phyloP scores from a whole-genome alignment of 2,888 invertebrate species.

The Drosophila stalkeri region DNA sequence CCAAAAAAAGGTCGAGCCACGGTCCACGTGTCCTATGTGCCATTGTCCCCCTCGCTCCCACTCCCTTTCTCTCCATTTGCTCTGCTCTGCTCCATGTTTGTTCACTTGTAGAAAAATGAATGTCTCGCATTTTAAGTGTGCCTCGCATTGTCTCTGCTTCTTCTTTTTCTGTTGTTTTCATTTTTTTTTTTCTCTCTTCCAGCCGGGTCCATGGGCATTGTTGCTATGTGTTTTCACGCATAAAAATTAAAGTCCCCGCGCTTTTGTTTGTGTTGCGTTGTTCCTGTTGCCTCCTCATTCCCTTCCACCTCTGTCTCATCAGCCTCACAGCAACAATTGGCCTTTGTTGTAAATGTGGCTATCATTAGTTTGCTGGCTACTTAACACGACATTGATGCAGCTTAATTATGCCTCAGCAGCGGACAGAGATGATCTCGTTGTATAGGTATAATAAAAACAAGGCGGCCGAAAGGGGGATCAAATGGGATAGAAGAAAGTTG shows the following conservation, averaged over 20 bases:
- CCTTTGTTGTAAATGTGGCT: constrained; percentile 78
- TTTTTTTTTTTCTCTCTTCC: constrained; percentile 9
- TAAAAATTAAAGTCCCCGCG: constrained; percentile 77
- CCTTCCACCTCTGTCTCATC: constrained; percentile 23
- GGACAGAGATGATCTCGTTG: constrained; percentile 36
- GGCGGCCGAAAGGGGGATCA: not conserved
- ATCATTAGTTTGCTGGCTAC: constrained; percentile 84
- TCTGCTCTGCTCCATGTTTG: constrained; percentile 29
- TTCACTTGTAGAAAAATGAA: constrained; percentile 70
- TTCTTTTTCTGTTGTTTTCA: constrained; percentile 21
- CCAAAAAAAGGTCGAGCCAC: constrained; percentile 46
- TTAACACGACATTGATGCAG: constrained; percentile 83
- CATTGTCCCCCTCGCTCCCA: not conserved
- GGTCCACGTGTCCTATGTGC: constrained; percentile 59
- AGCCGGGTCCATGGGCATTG: constrained; percentile 33
- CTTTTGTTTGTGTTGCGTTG: constrained; percentile 55
- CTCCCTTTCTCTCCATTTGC: not conserved
- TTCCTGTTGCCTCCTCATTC: constrained; percentile 15
- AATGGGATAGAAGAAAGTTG: not conserved
- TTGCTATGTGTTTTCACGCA: constrained; percentile 77
- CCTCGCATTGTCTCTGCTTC: constrained; percentile 42
- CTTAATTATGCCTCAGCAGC: constrained; percentile 80
- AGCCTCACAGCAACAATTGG: constrained; percentile 71
- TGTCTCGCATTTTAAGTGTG: constrained; percentile 81
- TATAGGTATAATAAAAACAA: constrained; percentile 4